Base-by-base conservation (phyloP, 2,888 invertebrate species). In the Mesochorus sp. region DNA sequence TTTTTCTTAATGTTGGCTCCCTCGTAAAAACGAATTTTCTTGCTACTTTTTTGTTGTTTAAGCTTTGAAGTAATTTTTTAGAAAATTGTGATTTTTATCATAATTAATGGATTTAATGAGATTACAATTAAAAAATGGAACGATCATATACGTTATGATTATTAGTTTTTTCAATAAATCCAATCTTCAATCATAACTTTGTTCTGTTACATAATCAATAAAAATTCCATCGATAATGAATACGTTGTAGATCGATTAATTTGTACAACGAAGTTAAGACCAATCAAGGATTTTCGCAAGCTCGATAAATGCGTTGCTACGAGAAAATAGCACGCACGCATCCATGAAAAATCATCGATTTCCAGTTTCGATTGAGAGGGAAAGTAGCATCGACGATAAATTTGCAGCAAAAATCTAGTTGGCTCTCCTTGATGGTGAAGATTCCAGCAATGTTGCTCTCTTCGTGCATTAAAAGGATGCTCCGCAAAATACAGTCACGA, bases 321-420 rank as follows among this genome's bases (percentile, higher is more conserved):
- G n/a, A n/a, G n/a, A n/a, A n/a, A n/a, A n/a, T n/a, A n/a, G n/a
- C n/a, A n/a, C n/a, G n/a, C n/a, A n/a, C n/a, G 21, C n/a, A 42
- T 24, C 12, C 21, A 39, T 24, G 24, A 39, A 39, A 61, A 61
- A 42, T 61, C 44, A 26, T 42, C n/a, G 19, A 28, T 44, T 47
- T 28, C 24, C n/a, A 47, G 24, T 34, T 62, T 62, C 2, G 44
- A 44, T 24, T n/a, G 14, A 61, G 26, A 17, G 42, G 42, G 42
- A 61, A 61, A 61, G 61, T 44, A 14, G 34, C 19, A 17, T 21
- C 10, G 47, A 6, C 44, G 47, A 34, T 62, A 47, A 49, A 47
- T 62, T 47, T 6, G 21, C 19, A 14, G 47, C 62, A 47, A 53
- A 17, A 62, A 21, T 19, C 19, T n/a, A 31, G 47, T 24, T 8